Evolutionary conservation across 2,113 vertebrate genomes (phyloP), one percentile per base, ranked within the genome.

Genomic region (Campylomormyrus numenius): DNA sequence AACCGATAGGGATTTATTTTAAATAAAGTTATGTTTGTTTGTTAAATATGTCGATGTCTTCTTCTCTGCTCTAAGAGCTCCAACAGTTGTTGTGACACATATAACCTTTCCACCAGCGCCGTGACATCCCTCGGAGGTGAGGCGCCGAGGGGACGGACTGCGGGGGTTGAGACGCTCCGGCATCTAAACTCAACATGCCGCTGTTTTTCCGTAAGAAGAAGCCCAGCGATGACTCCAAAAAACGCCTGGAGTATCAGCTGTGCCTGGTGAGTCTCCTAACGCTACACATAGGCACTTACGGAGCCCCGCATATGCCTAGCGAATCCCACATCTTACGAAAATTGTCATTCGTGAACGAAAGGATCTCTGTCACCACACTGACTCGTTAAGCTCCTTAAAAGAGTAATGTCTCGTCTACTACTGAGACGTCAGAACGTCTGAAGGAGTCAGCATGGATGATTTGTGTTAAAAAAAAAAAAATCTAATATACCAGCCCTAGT

Each of bases 181-280:
- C 74, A 77, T 6, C 1, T 42, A 7, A 19, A 19, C 74, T 19
- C 31, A 39, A 80, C 74, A 99, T 99, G 98, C 96, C 97, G 1
- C 96, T 98, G 46, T 99, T 99, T 95, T 97, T 95, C 95, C 96
- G 94, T 56, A 99, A 96, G 95, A 97, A 95, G 93, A 99, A 99
- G 90, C 97, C 96, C 89, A 98, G 96, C 0, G 96, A 97, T 0
- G 97, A 98, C 7, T 96, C 96, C 56, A 96, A 95, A 89, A 99
- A 98, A 88, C 97, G 97, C 90, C 95, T 99, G 3, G 97, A 99
- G 58, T 97, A 98, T 94, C 98, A 98, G 92, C 95, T 99, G 93
- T 98, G 96, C 90, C 95, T 97, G 97, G 98, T 99, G 50, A 97
- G 52, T 90, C n/a, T 31, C 15, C n/a, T 8, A 17, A 3, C 45